Evolutionary conservation across 2,888 invertebrate genomes (phyloP).

Genomic region (Nephrotoma guestfalica): DNA sequence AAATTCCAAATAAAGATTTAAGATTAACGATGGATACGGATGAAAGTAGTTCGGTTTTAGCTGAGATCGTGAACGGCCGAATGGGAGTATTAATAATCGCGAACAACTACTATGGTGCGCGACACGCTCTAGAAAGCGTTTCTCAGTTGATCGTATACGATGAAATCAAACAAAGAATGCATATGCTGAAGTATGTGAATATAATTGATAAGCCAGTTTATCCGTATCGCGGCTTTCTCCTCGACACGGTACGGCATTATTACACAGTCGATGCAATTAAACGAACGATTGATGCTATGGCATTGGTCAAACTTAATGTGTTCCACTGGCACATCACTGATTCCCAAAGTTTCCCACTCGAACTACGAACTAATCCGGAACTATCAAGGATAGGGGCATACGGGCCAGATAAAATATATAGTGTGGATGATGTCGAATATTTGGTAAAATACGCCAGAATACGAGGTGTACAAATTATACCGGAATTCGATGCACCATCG

Average conservation of each 20-base stretch:
- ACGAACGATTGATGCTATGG: conserved; percentile 50
- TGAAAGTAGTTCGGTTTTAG: conserved; percentile 40
- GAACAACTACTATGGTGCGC: conserved; percentile 47
- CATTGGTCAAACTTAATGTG: conserved; percentile 68
- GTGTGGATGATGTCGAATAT: conserved; percentile 24
- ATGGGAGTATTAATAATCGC: conserved; percentile 40
- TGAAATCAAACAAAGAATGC: conserved; percentile 41
- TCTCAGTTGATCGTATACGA: conserved; percentile 53
- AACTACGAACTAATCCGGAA: conserved; percentile 47
- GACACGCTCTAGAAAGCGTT: conserved; percentile 53
- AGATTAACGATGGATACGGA: conserved; percentile 34
- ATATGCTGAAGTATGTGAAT: conserved; percentile 23
- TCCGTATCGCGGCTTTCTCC: conserved; percentile 44
- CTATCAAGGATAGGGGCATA: conserved; percentile 57
- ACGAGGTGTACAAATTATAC: conserved; percentile 43
- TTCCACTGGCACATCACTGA: conserved; percentile 86
- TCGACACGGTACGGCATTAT: conserved; percentile 50
- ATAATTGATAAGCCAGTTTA: conserved; percentile 39
- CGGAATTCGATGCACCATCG: conserved; percentile 47
- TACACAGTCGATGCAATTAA: conserved; percentile 9
- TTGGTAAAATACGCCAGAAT: conserved; percentile 37
- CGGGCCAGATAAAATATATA: conserved; percentile 50
- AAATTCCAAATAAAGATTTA: conserved; percentile 5
- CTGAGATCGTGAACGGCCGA: conserved; percentile 33
- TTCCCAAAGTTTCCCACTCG: conserved; percentile 77